These are phyloP conservation scores for Eulemur albifrons DNA, from an alignment of 2,797 vertebrate genomes.

Conservation along the genomic window DNA sequence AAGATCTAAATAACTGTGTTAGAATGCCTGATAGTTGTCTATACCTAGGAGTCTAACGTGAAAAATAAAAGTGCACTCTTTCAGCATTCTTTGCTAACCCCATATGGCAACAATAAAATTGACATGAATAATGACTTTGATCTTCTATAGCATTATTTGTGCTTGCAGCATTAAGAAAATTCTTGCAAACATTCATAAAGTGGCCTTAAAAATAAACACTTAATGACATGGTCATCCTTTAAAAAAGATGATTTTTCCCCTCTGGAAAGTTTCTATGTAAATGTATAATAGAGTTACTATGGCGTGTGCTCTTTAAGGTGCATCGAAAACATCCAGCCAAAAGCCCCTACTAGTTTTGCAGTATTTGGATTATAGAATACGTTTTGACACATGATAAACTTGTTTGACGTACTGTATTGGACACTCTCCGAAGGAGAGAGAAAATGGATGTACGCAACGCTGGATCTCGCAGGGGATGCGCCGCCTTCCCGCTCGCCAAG, in stretches of 20 bases:
- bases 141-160: neutral
- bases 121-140: neutral
- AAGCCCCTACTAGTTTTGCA: neutral
- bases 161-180: neutral
- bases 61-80: neutral
- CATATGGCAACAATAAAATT: rapidly evolving
- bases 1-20: neutral
- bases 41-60: rapidly evolving
- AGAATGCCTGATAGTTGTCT: neutral
- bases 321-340: neutral
- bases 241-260: neutral
- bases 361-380: neutral
- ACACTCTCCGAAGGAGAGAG: too few species aligned
- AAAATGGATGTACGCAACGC: rapidly evolving
- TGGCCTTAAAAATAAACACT: neutral
- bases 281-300: neutral
- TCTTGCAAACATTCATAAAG: neutral
- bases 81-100: too few species aligned
- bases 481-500: neutral
- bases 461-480: rapidly evolving
- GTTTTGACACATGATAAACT: neutral
- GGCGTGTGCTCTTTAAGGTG: rapidly evolving
- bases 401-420: neutral
- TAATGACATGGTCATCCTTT: neutral
- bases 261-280: neutral